A percentile compares a stretch with the other conserved stretches of the same genome.
Conservation (phyloP, 2,888 invertebrate species). For the Peribatodes rhomboidaria region DNA sequence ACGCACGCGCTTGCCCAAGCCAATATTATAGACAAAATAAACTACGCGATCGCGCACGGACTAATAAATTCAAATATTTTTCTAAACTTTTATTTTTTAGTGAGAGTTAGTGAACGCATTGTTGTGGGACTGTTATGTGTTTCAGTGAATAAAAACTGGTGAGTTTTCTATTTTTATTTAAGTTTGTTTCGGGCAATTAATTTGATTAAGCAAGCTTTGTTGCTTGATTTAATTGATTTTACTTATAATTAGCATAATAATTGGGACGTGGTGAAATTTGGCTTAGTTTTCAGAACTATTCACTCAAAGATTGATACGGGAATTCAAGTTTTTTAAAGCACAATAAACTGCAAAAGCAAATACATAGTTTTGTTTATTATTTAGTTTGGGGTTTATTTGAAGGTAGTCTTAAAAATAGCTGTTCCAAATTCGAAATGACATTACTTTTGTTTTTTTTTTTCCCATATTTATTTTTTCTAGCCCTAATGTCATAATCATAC, state of each 20-base stretch:
- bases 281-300: conserved; percentile 7
- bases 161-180: conserved; percentile 38
- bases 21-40: background rate
- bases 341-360: too few species aligned
- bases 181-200: conserved; percentile 41
- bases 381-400: background rate
- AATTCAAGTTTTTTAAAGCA: background rate
- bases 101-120: conserved; percentile 42
- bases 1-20: conserved; percentile 20
- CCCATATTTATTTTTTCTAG: background rate
- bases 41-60: conserved; percentile 25
- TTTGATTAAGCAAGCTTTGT: conserved; percentile 41
- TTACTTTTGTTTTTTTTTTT: background rate
- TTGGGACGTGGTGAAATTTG: conserved; percentile 39
- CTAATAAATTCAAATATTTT: conserved; percentile 2
- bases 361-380: background rate
- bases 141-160: conserved; percentile 44
- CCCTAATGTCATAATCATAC: background rate
- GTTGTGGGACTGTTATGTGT: conserved; percentile 34
- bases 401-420: background rate
- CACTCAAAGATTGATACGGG: background rate
- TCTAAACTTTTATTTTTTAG: conserved; percentile 26
- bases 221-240: conserved; percentile 41
- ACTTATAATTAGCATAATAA: conserved; percentile 36
- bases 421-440: background rate